phyloP scores from a whole-genome alignment of 2,797 vertebrate genomes.

The Peromyscus attwateri region DNA sequence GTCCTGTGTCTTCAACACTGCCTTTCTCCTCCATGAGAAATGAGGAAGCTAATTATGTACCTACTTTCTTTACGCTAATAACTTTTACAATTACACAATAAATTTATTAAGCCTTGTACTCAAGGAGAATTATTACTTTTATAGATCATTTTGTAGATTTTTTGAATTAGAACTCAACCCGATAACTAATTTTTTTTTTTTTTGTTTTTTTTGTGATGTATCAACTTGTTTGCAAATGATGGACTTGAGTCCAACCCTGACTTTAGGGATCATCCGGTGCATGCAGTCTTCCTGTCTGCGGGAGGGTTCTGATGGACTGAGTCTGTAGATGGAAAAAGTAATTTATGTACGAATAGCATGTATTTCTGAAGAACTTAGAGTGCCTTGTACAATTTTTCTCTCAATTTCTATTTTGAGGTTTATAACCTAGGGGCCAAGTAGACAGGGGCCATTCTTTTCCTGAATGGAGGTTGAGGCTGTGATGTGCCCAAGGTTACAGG shows the following conservation, averaged over 20 bases:
- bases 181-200: slow-evolving; percentile 33
- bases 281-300: slow-evolving; percentile 71
- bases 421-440: slow-evolving; percentile 68
- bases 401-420: slow-evolving; percentile 61
- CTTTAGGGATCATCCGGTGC: slow-evolving; percentile 62
- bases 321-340: slow-evolving; percentile 59
- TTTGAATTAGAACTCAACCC: slow-evolving; percentile 77
- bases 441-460: slow-evolving; percentile 38
- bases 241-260: slow-evolving; percentile 62
- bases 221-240: slow-evolving; percentile 61
- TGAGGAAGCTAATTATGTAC: slow-evolving; percentile 61
- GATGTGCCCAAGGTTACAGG: neutral
- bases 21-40: slow-evolving; percentile 19
- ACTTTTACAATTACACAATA: slow-evolving; percentile 79
- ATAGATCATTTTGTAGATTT: slow-evolving; percentile 81
- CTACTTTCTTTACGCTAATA: slow-evolving; percentile 73
- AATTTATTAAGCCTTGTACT: slow-evolving; percentile 77
- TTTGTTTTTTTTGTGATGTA: slow-evolving; percentile 61
- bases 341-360: slow-evolving; percentile 66
- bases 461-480: slow-evolving; percentile 36
- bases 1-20: neutral
- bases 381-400: slow-evolving; percentile 76
- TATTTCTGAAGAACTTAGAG: slow-evolving; percentile 76
- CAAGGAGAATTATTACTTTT: slow-evolving; percentile 73
- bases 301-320: slow-evolving; percentile 66